Evolutionary conservation across 1,140 invertebrate genomes (phyloP), one percentile per base, ranked within the genome.

Genomic region (Zaprionus gabonicus): DNA sequence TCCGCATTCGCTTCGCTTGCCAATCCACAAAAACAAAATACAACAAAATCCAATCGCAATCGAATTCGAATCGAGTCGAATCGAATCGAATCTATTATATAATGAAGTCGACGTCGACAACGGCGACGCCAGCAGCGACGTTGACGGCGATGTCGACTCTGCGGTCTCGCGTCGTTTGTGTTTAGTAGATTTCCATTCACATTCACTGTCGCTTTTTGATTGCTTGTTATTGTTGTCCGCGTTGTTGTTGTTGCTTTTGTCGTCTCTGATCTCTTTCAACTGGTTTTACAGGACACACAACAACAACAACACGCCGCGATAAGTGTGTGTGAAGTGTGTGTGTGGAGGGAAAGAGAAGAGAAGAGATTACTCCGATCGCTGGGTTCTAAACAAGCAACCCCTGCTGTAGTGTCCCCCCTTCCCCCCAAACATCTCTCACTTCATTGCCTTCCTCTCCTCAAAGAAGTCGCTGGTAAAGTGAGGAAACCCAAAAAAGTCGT

Each of bases 131-230:
- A 44, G 38, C 71, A 25, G 65, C 31, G 53, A 15, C 58, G 25
- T 67, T 31, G 55, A 55, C 58, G 34, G 46, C 75, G n/a, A 34
- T 38, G n/a, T 46, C 57, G 46, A 5, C 49, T 51, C 23, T 63
- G 72, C 71, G 57, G 75, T 64, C 64, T n/a, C n/a, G 41, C 41
- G 66, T 57, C 55, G 82, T 83, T 87, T 80, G 55, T 49, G 80
- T 77, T 86, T 87, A 88, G 84, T 87, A 87, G 84, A 87, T 87
- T 87, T 87, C 84, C 84, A 87, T 87, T 87, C 85, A 87, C 84
- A 87, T 87, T 87, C 75, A 87, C 84, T 87, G 84, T 87, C 84
- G 84, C 84, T 87, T 87, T 86, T 87, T 87, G 83, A 87, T 87
- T 78, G 70, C 76, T 76, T 59, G 15, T 49, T 41, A 44, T 60